Percentiles rank a stretch among this genome's conserved stretches.
phyloP scores from a whole-genome alignment of 2,113 vertebrate species.

The Stercorarius parasiticus region DNA sequence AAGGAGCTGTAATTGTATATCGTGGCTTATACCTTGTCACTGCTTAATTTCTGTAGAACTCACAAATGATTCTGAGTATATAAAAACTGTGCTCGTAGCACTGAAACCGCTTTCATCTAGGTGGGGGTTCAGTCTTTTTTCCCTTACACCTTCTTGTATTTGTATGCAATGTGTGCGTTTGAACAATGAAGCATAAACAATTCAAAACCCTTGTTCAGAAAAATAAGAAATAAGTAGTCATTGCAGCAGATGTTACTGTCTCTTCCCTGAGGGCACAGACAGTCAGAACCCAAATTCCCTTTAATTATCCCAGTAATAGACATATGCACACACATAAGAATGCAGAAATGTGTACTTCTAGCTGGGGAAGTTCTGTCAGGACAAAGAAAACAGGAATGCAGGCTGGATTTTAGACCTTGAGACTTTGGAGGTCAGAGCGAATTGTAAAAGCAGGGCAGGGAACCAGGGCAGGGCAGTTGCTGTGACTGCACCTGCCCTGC shows the following conservation, averaged over 20 bases:
- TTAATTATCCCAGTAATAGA: slow-evolving; percentile 37
- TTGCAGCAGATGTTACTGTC: slow-evolving; percentile 57
- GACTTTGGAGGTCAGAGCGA: background rate
- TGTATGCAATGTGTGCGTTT: slow-evolving; percentile 29
- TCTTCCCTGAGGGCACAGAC: slow-evolving; percentile 46
- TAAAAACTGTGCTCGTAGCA: background rate
- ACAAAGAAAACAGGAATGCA: background rate
- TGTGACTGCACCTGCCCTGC: fast-evolving
- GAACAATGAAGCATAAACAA: slow-evolving; percentile 54
- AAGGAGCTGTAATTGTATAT: background rate
- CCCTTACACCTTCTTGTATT: slow-evolving; percentile 8
- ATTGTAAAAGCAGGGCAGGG: background rate
- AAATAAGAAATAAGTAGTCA: slow-evolving; percentile 27
- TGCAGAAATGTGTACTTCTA: background rate
- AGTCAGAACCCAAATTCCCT: slow-evolving; percentile 44
- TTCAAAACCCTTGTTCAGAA: slow-evolving; percentile 32
- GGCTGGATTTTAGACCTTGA: background rate
- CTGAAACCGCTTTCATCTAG: slow-evolving; percentile 66
- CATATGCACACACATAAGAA: background rate
- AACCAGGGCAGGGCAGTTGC: background rate
- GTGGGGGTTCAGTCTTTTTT: slow-evolving; percentile 49
- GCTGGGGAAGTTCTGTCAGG: background rate
- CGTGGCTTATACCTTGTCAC: background rate
- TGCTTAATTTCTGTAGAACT: background rate
- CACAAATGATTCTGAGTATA: background rate